phyloP scores from a whole-genome alignment of 2,888 invertebrate species.

The Druceiella hillmani region DNA sequence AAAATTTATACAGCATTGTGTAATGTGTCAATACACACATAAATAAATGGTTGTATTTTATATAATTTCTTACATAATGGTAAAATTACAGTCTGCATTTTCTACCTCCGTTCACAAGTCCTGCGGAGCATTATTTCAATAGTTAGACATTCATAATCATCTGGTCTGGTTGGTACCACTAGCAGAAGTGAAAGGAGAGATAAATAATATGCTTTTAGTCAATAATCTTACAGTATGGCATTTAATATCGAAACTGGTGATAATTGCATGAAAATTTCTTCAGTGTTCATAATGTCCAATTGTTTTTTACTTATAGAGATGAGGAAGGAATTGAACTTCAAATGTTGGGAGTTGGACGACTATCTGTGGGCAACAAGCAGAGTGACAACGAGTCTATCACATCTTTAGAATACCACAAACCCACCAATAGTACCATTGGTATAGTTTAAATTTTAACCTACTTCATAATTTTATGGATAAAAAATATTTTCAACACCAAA shows the following conservation, averaged over 20 bases:
- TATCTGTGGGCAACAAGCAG: conserved; percentile 39
- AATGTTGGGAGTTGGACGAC: conserved; percentile 49
- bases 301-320: conserved; percentile 45
- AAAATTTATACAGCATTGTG: no score
- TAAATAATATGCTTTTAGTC: no score
- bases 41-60: no score
- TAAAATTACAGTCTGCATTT: no score
- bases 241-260: neutral
- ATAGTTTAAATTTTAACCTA: conserved; percentile 20
- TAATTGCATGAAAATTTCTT: neutral
- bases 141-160: no score
- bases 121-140: no score
- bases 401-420: conserved; percentile 58
- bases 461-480: neutral
- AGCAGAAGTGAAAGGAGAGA: no score
- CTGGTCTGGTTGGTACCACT: no score
- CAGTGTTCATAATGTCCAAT: neutral
- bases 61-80: no score
- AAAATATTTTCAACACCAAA: neutral
- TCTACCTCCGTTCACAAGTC: no score
- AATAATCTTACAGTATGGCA: no score
- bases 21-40: no score
- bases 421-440: conserved; percentile 64
- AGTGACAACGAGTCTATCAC: conserved; percentile 60
- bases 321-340: conserved; percentile 83